Conservation (phyloP, 30 jellyfish, hydroid and myxozoan species). For the Aurelia sp. region DNA sequence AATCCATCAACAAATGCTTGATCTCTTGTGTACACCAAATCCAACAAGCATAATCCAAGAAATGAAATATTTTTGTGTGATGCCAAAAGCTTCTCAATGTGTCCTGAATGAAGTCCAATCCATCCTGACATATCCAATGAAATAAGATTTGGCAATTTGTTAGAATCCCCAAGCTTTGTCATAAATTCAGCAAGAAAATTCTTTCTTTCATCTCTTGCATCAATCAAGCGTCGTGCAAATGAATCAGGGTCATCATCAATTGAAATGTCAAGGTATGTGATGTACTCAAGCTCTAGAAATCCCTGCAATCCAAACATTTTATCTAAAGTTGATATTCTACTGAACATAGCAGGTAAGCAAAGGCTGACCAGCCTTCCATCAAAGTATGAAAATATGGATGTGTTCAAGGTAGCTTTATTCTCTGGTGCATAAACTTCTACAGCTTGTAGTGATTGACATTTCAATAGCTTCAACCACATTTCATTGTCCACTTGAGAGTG, state of each 20-base stretch:
- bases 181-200: slow-evolving; percentile 24
- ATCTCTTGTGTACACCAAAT: slow-evolving; percentile 57
- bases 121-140: slow-evolving; percentile 90
- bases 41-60: slow-evolving; percentile 84
- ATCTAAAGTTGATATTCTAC: slow-evolving; percentile 7
- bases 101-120: slow-evolving; percentile 39
- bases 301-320: slow-evolving; percentile 32
- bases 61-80: slow-evolving; percentile 66
- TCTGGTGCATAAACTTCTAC: slow-evolving; percentile 44
- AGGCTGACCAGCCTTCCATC: slow-evolving; percentile 59
- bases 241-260: slow-evolving; percentile 87
- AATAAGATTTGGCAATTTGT: slow-evolving; percentile 38
- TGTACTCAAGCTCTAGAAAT: slow-evolving; percentile 40
- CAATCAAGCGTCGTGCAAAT: neutral
- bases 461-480: slow-evolving; percentile 39
- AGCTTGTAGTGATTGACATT: slow-evolving; percentile 36
- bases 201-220: slow-evolving; percentile 24
- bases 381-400: slow-evolving; percentile 14
- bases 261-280: slow-evolving; percentile 81
- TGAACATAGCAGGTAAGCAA: slow-evolving; percentile 62
- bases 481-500: neutral
- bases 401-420: slow-evolving; percentile 4
- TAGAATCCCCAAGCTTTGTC: slow-evolving; percentile 23
- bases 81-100: slow-evolving; percentile 54
- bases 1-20: slow-evolving; percentile 41